phyloP scores from a whole-genome alignment of 2,797 vertebrate species.

The Galagoides demidoff region DNA sequence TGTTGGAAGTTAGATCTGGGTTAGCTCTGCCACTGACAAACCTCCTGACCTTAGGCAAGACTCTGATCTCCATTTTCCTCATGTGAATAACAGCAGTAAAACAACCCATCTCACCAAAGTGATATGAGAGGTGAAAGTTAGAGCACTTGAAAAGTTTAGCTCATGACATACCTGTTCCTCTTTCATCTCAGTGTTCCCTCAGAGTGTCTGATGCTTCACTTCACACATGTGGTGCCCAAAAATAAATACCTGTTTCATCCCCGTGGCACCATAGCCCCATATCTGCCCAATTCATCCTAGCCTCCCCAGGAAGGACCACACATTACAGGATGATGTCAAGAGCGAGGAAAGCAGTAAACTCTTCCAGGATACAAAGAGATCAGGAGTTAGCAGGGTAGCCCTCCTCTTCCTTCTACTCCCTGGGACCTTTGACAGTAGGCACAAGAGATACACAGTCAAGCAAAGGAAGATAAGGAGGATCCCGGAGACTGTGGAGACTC shows the following conservation, averaged over 20 bases:
- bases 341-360: neutral
- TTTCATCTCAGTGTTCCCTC: neutral
- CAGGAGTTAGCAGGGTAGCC: neutral
- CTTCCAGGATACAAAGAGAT: neutral
- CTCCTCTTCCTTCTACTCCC: neutral
- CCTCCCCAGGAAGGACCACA: neutral
- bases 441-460: neutral
- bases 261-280: too few relatives aligned
- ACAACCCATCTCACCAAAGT: neutral
- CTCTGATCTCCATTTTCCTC: neutral
- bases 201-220: neutral
- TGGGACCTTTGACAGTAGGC: neutral
- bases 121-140: accelerated
- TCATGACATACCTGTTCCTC: neutral
- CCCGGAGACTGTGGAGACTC: neutral
- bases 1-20: neutral
- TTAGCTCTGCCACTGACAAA: neutral
- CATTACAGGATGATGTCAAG: neutral
- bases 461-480: neutral
- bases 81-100: neutral
- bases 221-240: neutral
- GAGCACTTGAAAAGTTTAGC: accelerated
- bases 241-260: neutral
- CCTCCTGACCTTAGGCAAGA: neutral
- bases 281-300: neutral